These are phyloP conservation scores for Acheta domesticus DNA, from an alignment of 2,888 invertebrate genomes.

Conservation along the genomic window DNA sequence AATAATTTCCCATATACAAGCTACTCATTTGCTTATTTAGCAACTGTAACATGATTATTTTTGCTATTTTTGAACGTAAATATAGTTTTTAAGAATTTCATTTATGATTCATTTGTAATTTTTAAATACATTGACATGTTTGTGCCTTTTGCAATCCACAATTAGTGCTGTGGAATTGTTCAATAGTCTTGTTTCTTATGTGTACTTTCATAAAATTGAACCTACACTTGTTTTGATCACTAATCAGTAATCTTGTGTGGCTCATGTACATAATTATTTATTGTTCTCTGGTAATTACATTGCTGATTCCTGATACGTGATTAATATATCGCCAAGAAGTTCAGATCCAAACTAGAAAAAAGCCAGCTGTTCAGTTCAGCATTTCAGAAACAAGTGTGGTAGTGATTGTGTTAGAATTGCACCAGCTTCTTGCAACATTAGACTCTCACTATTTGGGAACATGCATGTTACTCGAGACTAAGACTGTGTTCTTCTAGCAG, in stretches of 20 bases:
- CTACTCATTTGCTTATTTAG: too few species aligned
- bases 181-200: not conserved
- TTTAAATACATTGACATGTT: not conserved
- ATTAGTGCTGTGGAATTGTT: not conserved
- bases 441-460: not conserved
- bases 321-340: too few species aligned
- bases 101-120: not conserved
- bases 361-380: too few species aligned
- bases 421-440: slow-evolving; percentile 2
- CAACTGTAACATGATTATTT: not conserved
- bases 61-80: not conserved
- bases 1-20: too few species aligned
- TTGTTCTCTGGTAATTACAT: not conserved
- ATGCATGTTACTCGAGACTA: slow-evolving; percentile 2
- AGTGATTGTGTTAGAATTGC: slow-evolving; percentile 5
- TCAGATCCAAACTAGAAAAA: too few species aligned
- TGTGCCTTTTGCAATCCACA: slow-evolving; percentile 7
- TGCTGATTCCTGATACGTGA: not conserved
- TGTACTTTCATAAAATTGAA: not conserved
- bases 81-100: not conserved
- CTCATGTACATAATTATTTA: slow-evolving; percentile 1
- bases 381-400: too few species aligned
- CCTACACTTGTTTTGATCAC: slow-evolving; percentile 1
- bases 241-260: not conserved
- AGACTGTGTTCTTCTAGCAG: slow-evolving; percentile 3